A percentile compares a stretch with the other conserved stretches of the same genome.
phyloP scores from a whole-genome alignment of 2,888 invertebrate genomes.

The Notocelia uddmanniana region DNA sequence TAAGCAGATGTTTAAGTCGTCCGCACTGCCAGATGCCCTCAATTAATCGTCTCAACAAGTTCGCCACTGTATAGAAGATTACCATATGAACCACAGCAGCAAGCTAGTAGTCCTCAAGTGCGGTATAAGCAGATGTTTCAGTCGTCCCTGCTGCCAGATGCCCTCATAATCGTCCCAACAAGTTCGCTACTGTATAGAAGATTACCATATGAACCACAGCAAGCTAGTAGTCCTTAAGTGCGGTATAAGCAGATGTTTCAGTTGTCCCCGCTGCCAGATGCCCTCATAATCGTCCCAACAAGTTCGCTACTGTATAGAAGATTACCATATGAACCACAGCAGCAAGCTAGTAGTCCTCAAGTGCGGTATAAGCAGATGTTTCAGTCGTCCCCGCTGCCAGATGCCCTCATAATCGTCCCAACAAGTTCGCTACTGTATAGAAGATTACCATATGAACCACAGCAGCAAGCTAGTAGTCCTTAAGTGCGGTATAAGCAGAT shows the following conservation, averaged over 20 bases:
- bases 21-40: conserved; percentile 88
- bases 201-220: no score
- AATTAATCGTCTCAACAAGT: conserved; percentile 93
- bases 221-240: conserved; percentile 93
- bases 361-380: conserved; percentile 91
- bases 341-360: conserved; percentile 93
- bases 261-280: conserved; percentile 87
- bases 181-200: no score
- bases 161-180: conserved; percentile 90
- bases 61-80: no score
- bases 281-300: conserved; percentile 90
- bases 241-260: conserved; percentile 91
- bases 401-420: conserved; percentile 90
- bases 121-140: conserved; percentile 91
- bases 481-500: conserved; percentile 92
- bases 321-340: no score
- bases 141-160: conserved; percentile 87
- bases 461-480: conserved; percentile 93
- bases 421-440: no score
- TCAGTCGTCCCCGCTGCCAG: conserved; percentile 88
- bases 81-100: conserved; percentile 96
- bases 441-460: conserved; percentile 98
- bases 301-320: no score
- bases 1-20: conserved; percentile 89
- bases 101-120: conserved; percentile 94